Conservation (phyloP, 2,888 invertebrate species). For the Diogma glabrata region DNA sequence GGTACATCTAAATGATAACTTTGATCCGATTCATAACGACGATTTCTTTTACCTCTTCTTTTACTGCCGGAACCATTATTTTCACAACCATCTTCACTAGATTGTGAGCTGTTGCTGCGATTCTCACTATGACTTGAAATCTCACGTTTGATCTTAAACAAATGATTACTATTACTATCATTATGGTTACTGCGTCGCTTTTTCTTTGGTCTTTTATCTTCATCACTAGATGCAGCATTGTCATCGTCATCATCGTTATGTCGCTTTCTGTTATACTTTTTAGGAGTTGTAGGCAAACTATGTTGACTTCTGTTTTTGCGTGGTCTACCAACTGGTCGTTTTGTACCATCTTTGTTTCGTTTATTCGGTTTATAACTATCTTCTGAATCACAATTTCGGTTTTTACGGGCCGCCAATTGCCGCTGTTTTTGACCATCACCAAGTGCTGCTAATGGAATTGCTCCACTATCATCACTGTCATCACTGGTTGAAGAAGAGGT, state of each 20-base stretch:
- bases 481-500: background rate
- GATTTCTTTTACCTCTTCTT: slow-evolving; percentile 16
- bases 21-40: slow-evolving; percentile 33
- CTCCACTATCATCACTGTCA: slow-evolving; percentile 17
- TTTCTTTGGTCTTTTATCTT: slow-evolving; percentile 12
- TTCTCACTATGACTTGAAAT: background rate
- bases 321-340: slow-evolving; percentile 20
- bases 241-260: slow-evolving; percentile 15
- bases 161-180: slow-evolving; percentile 8
- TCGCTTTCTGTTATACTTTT: slow-evolving; percentile 22
- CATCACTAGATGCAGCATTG: slow-evolving; percentile 15
- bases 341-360: slow-evolving; percentile 17
- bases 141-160: background rate
- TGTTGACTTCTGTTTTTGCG: slow-evolving; percentile 16
- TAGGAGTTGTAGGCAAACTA: slow-evolving; percentile 22
- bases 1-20: slow-evolving; percentile 31
- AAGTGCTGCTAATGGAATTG: slow-evolving; percentile 17
- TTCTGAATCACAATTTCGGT: slow-evolving; percentile 40
- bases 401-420: slow-evolving; percentile 11
- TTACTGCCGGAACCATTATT: background rate
- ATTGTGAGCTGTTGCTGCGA: slow-evolving; percentile 19
- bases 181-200: slow-evolving; percentile 15
- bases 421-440: slow-evolving; percentile 19
- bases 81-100: slow-evolving; percentile 18
- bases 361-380: slow-evolving; percentile 42